Evolutionary conservation across 2,113 vertebrate species (phyloP).

Genomic region (Microtus richardsoni): DNA sequence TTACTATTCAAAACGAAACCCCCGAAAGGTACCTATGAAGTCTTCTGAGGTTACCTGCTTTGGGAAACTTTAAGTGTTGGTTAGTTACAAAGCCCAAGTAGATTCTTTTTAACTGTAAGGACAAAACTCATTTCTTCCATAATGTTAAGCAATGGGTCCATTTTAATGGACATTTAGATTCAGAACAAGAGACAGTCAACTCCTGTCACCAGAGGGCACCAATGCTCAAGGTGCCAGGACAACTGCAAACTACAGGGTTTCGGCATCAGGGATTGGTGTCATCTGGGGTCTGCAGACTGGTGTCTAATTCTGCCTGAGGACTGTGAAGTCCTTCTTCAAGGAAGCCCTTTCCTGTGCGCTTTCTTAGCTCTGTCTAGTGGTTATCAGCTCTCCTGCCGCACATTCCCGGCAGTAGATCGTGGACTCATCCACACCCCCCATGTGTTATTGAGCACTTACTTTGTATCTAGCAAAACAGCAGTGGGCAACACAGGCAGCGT

Average conservation of each 20-base stretch:
- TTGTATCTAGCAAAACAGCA: neutral
- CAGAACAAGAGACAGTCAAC: slow-evolving; percentile 52
- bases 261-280: neutral
- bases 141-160: neutral
- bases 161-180: neutral
- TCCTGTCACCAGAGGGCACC: slow-evolving; percentile 85
- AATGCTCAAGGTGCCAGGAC: slow-evolving; percentile 78
- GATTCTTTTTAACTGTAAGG: slow-evolving; percentile 27
- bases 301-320: neutral
- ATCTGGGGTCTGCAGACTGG: neutral
- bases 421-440: neutral
- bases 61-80: neutral
- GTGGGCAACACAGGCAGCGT: neutral
- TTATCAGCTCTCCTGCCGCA: neutral
- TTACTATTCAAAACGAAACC: neutral
- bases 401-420: neutral
- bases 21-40: neutral
- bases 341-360: neutral
- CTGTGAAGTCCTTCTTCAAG: neutral
- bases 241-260: neutral
- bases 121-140: neutral
- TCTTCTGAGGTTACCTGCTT: neutral
- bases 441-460: neutral
- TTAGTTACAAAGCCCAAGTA: neutral
- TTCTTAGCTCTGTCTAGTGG: neutral